Evolutionary conservation across 2,888 invertebrate genomes (phyloP).

Genomic region (Stratiomys singularior): DNA sequence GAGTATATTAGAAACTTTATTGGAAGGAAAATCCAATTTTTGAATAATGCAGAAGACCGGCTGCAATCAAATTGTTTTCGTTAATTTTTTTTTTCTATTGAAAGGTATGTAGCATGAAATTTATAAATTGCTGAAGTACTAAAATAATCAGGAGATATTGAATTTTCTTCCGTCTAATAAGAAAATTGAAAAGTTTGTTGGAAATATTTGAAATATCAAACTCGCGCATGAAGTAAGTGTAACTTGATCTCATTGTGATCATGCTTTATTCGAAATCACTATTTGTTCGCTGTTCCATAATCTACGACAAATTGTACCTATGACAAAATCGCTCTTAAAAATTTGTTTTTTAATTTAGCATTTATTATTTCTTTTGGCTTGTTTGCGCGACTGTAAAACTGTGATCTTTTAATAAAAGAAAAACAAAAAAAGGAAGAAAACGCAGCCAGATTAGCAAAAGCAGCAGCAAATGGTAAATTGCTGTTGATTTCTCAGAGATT

Average conservation of each 20-base stretch:
- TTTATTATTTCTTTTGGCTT: neutral
- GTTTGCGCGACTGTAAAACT: slow-evolving; percentile 20
- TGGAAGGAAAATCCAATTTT: neutral
- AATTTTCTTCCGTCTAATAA: neutral
- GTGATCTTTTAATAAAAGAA: slow-evolving; percentile 4
- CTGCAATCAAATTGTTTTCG: neutral
- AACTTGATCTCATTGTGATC: neutral
- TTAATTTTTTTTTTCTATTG: neutral
- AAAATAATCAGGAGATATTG: neutral
- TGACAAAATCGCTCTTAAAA: neutral
- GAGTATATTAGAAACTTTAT: slow-evolving; percentile 6
- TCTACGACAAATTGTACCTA: neutral
- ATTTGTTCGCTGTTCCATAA: neutral
- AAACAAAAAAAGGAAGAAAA: neutral
- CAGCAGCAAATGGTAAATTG: neutral
- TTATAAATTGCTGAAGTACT: neutral
- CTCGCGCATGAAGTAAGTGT: neutral
- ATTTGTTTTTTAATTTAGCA: neutral
- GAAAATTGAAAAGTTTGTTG: neutral
- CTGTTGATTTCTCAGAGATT: slow-evolving; percentile 3
- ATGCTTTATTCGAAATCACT: neutral
- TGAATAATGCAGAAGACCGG: neutral
- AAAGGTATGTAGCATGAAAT: neutral
- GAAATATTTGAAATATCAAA: slow-evolving; percentile 9
- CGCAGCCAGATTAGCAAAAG: too few species aligned